Evolutionary conservation across 2,888 invertebrate species (phyloP), one percentile per base, ranked within the genome.

Genomic region (Chloroclysta siterata): DNA sequence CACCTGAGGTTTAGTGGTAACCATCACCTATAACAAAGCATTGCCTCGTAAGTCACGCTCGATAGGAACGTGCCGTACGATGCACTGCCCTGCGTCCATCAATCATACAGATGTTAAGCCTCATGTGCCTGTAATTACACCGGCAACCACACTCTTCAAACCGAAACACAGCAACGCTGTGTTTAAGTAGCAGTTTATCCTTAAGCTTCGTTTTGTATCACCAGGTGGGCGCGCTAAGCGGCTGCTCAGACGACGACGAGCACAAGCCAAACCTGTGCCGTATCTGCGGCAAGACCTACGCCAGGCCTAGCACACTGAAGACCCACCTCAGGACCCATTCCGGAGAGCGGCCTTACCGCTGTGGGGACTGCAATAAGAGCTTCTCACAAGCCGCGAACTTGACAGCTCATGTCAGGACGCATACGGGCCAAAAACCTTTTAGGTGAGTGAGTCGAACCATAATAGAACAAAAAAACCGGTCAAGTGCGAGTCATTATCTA

Each of bases 301-400:
- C 99, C 0, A 94, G 99, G 4, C 99, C 99, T 0, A 98, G 98
- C 87, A 99, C 99, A 0, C 92, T 99, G 68, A 99, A 99, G 93
- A 99, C 99, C 0, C 99, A 99, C 88, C 94, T 99, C 61, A 94
- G 99, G 58, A 99, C 99, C 0, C 99, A 99, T 87, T 97, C 98
- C 3, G 99, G 99, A 0, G 99, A 99, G 86, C 95, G 98, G 75
- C 98, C 98, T 0, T 92, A 98, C 87, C 94, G 96, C 61, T 98
- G 98, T 85, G 96, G 96, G 54, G 98, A 98, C 80, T 99, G 99
- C 91, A 97, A 97, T 85, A 99, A 99, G 88, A 98, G 98, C 72
- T 99, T 99, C 91, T 98, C 98, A 53, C 99, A 99, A 90, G 99
- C 99, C 50, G 99, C 99, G 70, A 99, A 99, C 91, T 93, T 99